Evolutionary conservation across 64 coral and sea anemone species (phyloP).

Genomic region (Porites lutea): DNA sequence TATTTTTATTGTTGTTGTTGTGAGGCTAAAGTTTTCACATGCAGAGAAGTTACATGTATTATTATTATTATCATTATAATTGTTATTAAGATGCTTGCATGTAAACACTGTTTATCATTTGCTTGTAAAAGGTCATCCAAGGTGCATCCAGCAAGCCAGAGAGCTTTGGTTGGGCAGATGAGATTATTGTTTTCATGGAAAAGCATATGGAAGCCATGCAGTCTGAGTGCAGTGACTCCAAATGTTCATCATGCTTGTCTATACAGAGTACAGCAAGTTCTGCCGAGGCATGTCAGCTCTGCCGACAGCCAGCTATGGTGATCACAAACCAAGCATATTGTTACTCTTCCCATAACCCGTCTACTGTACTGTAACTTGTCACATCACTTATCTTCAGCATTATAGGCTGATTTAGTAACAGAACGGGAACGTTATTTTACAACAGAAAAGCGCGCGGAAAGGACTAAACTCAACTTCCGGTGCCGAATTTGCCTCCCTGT

Average conservation of each 20-base stretch:
- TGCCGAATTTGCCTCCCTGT: too few relatives aligned
- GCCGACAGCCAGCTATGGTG: slow-evolving; percentile 4
- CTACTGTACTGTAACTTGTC: background rate
- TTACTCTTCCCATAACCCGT: background rate
- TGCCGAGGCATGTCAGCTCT: background rate
- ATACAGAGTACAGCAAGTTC: slow-evolving; percentile 31
- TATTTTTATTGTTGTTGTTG: too few relatives aligned
- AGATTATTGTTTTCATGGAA: slow-evolving; percentile 48
- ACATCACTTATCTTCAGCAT: background rate
- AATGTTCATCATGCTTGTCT: slow-evolving; percentile 28
- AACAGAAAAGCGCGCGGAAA: too few relatives aligned
- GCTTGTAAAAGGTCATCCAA: slow-evolving; percentile 23
- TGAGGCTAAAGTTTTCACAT: too few relatives aligned
- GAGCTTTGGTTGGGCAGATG: slow-evolving; percentile 33
- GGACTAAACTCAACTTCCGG: too few relatives aligned
- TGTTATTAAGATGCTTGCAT: too few relatives aligned
- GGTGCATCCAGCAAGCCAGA: slow-evolving; percentile 41
- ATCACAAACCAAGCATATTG: slow-evolving; percentile 26
- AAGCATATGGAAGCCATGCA: slow-evolving; percentile 62
- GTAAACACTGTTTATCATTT: background rate
- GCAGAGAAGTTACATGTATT: too few relatives aligned
- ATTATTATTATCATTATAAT: too few relatives aligned
- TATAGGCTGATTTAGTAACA: too few relatives aligned
- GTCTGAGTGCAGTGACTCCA: slow-evolving; percentile 19
- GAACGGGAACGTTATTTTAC: too few relatives aligned